phyloP scores from a whole-genome alignment of 2,113 vertebrate species.

The Tachuris rubrigastra region DNA sequence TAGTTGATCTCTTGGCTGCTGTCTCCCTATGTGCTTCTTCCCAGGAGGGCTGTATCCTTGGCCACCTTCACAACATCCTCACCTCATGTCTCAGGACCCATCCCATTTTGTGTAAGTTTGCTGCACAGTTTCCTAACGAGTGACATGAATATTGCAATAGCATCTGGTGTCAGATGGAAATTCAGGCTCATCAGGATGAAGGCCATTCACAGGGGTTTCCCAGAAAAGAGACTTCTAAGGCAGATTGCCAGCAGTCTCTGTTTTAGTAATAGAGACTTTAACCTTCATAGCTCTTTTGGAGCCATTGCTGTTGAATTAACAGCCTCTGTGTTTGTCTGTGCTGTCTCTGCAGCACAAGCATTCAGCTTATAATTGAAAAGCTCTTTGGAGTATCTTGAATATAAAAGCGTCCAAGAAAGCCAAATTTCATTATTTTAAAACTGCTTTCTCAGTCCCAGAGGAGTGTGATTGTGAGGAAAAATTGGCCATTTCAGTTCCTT shows the following conservation, averaged over 20 bases:
- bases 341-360: background rate
- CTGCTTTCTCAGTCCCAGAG: background rate
- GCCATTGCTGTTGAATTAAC: background rate
- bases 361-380: conserved; percentile 14
- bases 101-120: background rate
- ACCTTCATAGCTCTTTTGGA: background rate
- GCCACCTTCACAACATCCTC: background rate
- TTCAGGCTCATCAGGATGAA: background rate
- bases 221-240: background rate
- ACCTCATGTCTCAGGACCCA: background rate
- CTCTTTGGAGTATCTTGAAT: conserved; percentile 5
- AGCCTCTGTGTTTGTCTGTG: background rate
- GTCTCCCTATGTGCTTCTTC: background rate
- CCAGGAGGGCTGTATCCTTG: background rate
- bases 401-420: background rate
- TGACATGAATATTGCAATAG: background rate
- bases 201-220: background rate
- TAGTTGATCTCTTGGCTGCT: background rate
- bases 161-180: background rate
- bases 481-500: background rate
- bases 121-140: background rate
- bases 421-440: conserved; percentile 7
- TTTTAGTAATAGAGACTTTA: background rate
- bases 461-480: background rate
- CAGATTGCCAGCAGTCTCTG: background rate